Base-by-base conservation (phyloP, 2,113 vertebrate species). In the Hypanus sabinus region DNA sequence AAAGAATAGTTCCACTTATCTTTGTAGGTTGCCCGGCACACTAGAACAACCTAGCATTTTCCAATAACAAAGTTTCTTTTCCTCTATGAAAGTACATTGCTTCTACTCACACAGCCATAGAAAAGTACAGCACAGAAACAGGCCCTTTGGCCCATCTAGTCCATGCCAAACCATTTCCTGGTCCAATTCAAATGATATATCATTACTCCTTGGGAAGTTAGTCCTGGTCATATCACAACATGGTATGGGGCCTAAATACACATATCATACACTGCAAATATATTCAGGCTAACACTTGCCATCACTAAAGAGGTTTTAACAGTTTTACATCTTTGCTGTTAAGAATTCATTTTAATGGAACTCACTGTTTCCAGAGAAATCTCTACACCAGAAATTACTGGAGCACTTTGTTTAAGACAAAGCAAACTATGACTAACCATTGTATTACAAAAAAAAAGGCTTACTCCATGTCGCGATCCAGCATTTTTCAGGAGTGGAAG, bases 401-500 rank as follows among this genome's bases (percentile, higher is more conserved):
- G 57, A 88, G 24, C 16, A 3, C n/a, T 65, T 20, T 65, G 8
- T 65, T 11, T 11, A 65, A 73, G 22, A 5, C 57, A 88, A 88
- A 65, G 27, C 83, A 85, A 70, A 68, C 85, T 8, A 12, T 33
- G 33, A 16, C 70, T 10, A 93, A 71, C 30, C 33, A 92, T 18
- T 14, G 36, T 36, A 20, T 68, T 46, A 24, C 36, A 73, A 93
- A 93, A 73, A 93, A 46, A 93, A 0, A 94, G 94, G 95, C 95
- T 96, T 94, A 96, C 96, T 95, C 96, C 95, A 95, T 95, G 76
- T 95, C 95, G 94, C 93, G 95, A 46, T 95, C 95, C 94, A 96
- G 94, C 95, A 96, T 96, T 46, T 11, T 68, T 62, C 94, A 94
- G 95, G 90, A 76, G 94, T 27, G 60, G 65, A 68, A 94, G 30